Evolutionary conservation across 2,888 invertebrate genomes (phyloP).

Genomic region (Polietes domitor): DNA sequence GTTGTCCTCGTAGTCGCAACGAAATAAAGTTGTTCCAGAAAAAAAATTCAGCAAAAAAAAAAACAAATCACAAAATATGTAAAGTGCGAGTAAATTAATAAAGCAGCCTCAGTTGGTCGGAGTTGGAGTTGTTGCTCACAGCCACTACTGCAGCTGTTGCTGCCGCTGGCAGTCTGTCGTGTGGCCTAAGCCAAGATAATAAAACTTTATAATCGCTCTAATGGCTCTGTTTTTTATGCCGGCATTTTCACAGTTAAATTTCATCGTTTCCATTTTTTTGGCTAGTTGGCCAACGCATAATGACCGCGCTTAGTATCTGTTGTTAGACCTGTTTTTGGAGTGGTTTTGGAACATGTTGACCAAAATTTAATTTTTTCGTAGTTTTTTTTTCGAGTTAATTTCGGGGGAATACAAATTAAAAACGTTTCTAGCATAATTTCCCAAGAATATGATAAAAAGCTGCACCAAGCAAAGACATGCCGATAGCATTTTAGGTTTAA

Average conservation of each 20-base stretch:
- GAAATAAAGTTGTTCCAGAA: background rate
- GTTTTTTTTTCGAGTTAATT: background rate
- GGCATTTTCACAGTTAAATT: background rate
- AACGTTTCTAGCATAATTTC: slow-evolving; percentile 23
- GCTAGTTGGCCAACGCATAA: slow-evolving; percentile 32
- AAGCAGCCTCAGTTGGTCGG: slow-evolving; percentile 50
- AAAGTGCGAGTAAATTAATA: slow-evolving; percentile 61
- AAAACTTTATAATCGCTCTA: slow-evolving; percentile 61
- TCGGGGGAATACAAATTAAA: slow-evolving; percentile 13
- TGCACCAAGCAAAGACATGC: background rate
- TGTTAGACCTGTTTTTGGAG: slow-evolving; percentile 34
- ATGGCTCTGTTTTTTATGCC: slow-evolving; percentile 31
- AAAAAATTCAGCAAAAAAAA: background rate
- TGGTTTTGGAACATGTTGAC: background rate
- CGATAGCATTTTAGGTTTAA: background rate
- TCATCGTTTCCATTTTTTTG: slow-evolving; percentile 2
- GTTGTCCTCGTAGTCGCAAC: slow-evolving; percentile 30
- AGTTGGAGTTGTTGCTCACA: slow-evolving; percentile 14
- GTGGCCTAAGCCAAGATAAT: slow-evolving; percentile 50
- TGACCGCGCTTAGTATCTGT: slow-evolving; percentile 30
- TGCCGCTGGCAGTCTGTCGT: slow-evolving; percentile 22
- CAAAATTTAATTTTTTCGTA: background rate
- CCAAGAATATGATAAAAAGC: background rate
- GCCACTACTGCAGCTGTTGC: background rate
- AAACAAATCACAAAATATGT: background rate